Evolutionary conservation across 2,797 vertebrate genomes (phyloP).

Genomic region (Hydrolagus colliei): DNA sequence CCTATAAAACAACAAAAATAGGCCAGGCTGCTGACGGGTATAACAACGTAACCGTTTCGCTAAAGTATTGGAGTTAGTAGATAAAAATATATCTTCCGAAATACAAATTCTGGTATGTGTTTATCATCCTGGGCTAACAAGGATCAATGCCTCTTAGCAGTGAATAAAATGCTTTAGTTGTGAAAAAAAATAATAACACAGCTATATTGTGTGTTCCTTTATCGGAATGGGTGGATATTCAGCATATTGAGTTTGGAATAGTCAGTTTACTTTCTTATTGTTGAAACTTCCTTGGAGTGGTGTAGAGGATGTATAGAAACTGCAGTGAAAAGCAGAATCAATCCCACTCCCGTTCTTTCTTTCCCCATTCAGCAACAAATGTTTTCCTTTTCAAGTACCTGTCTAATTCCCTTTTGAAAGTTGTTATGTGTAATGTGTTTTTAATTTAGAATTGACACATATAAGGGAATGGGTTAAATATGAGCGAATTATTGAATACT

Average conservation of each 20-base stretch:
- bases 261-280: neutral
- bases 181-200: neutral
- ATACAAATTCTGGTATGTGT: neutral
- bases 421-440: too few relatives aligned
- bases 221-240: neutral
- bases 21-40: conserved; percentile 16
- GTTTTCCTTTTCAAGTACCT: too few relatives aligned
- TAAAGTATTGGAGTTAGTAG: neutral
- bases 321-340: neutral
- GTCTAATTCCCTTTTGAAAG: too few relatives aligned
- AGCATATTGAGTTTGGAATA: neutral
- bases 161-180: neutral
- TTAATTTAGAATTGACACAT: too few relatives aligned
- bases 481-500: too few relatives aligned
- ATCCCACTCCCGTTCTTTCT: too few relatives aligned
- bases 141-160: neutral
- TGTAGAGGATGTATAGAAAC: neutral
- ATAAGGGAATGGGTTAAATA: too few relatives aligned
- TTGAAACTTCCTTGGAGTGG: neutral
- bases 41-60: neutral
- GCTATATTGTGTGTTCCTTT: neutral
- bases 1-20: conserved; percentile 33
- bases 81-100: neutral
- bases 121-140: neutral
- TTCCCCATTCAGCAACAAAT: too few relatives aligned